phyloP scores from a whole-genome alignment of 1,140 invertebrate genomes.

The Habropoda laboriosa region DNA sequence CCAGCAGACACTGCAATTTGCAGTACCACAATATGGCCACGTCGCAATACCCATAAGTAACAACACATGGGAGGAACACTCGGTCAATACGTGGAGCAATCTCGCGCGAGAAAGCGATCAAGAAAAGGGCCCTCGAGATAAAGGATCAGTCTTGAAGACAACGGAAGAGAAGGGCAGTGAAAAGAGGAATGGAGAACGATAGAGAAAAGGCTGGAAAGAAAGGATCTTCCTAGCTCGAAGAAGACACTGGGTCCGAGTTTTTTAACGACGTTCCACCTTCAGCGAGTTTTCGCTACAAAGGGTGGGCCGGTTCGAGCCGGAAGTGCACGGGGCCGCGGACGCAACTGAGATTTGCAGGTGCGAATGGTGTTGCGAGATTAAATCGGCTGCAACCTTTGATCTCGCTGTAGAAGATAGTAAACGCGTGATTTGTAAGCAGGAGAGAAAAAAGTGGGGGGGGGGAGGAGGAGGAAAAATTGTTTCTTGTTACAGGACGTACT shows the following conservation, averaged over 20 bases:
- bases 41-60: not conserved
- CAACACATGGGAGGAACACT: not conserved
- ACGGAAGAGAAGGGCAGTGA: not conserved
- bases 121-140: slow-evolving; percentile 48
- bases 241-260: slow-evolving; percentile 45
- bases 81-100: slow-evolving; percentile 33
- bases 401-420: not conserved
- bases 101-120: slow-evolving; percentile 21
- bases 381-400: slow-evolving; percentile 41
- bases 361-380: slow-evolving; percentile 43
- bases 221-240: not conserved
- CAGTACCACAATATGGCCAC: not conserved
- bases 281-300: slow-evolving; percentile 23
- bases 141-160: slow-evolving; percentile 32
- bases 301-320: not conserved
- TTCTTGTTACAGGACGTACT: not conserved
- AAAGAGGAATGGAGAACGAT: not conserved
- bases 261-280: slow-evolving; percentile 49
- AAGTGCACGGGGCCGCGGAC: not conserved
- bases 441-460: not conserved
- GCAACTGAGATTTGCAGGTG: not conserved
- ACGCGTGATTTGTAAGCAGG: not conserved
- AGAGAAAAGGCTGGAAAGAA: slow-evolving; percentile 25
- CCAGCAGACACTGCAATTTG: not conserved
- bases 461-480: not conserved